phyloP scores from a whole-genome alignment of 2,113 vertebrate genomes.

The Scalopus aquaticus region DNA sequence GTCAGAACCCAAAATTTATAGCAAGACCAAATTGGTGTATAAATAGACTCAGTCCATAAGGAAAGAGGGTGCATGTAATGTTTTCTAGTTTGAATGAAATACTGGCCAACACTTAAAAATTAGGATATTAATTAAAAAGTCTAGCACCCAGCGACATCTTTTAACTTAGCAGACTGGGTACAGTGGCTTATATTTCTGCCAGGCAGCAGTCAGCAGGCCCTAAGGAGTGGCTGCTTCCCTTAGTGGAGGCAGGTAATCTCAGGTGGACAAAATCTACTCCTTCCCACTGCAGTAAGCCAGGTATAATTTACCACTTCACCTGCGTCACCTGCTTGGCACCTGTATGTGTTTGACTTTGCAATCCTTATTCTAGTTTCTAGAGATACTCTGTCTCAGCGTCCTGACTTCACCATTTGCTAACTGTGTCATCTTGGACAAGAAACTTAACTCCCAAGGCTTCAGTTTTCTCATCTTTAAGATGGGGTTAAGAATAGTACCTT shows the following conservation, averaged over 20 bases:
- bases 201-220: too few relatives aligned
- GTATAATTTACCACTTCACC: background rate
- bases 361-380: background rate
- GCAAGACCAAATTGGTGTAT: background rate
- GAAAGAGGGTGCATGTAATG: background rate
- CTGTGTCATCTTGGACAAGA: background rate
- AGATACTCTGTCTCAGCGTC: background rate
- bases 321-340: background rate
- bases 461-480: constrained; percentile 14
- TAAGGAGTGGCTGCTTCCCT: background rate
- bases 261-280: background rate
- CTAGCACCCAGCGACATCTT: background rate
- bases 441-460: background rate
- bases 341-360: background rate
- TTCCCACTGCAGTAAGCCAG: background rate
- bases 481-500: background rate
- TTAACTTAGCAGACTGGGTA: background rate
- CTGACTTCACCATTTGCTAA: background rate
- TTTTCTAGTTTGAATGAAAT: background rate
- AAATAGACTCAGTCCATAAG: background rate
- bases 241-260: background rate
- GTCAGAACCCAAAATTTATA: background rate
- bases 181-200: background rate
- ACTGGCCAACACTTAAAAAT: background rate
- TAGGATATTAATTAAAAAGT: background rate